phyloP scores from a whole-genome alignment of 2,113 vertebrate species.

The Peromyscus polionotus region DNA sequence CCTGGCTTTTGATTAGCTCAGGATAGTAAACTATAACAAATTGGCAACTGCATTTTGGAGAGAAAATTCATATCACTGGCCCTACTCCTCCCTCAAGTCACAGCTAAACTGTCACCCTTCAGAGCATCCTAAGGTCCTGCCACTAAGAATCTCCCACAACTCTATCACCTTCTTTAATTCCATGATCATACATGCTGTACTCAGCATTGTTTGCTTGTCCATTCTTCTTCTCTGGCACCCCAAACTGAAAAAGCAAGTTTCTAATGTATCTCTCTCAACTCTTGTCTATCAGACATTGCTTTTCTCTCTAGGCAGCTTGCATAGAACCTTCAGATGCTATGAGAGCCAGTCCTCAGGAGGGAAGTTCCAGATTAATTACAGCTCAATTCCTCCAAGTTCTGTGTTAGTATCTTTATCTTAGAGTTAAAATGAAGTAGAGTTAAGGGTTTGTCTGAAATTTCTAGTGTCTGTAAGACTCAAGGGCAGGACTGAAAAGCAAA shows the following conservation, averaged over 20 bases:
- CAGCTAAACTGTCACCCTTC: neutral
- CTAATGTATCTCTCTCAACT: conserved; percentile 24
- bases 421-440: neutral
- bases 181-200: neutral
- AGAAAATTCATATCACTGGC: neutral
- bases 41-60: conserved; percentile 12
- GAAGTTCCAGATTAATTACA: neutral
- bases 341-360: neutral
- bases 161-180: neutral
- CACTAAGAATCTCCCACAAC: neutral
- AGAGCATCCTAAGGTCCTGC: neutral
- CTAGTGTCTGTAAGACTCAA: neutral
- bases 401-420: neutral
- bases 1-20: conserved; percentile 20
- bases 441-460: neutral
- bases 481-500: neutral
- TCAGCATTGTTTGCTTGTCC: conserved; percentile 30
- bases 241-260: neutral
- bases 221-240: neutral
- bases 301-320: neutral
- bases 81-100: neutral
- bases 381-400: neutral
- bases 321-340: too few relatives aligned
- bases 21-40: neutral
- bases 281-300: neutral